These are phyloP conservation scores for Catharus ustulatus DNA, from an alignment of 2,797 vertebrate species.

Conservation along the genomic window DNA sequence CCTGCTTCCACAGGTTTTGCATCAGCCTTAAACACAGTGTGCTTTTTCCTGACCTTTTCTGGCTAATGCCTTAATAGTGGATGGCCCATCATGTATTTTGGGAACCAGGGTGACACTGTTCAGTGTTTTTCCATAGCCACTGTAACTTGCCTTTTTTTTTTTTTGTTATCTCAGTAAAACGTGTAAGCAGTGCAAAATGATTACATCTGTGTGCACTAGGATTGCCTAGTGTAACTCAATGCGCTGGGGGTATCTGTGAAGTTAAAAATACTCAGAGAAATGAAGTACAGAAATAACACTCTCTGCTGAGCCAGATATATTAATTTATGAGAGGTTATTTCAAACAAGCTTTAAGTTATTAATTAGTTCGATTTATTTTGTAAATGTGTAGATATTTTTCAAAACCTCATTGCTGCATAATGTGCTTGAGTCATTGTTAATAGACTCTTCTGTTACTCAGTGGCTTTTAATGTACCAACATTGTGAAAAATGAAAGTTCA, in stretches of 20 bases:
- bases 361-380: slow-evolving; percentile 8
- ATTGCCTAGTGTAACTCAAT: background rate
- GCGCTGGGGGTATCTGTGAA: background rate
- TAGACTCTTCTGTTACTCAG: background rate
- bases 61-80: background rate
- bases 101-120: background rate
- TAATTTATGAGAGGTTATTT: slow-evolving; percentile 8
- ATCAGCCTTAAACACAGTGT: background rate
- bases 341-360: slow-evolving; percentile 4
- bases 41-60: background rate
- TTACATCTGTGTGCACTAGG: background rate
- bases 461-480: background rate
- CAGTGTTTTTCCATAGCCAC: background rate
- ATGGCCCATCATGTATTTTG: background rate
- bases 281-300: background rate
- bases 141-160: background rate
- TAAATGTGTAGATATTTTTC: slow-evolving; percentile 41
- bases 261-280: background rate
- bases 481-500: slow-evolving; percentile 10
- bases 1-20: background rate
- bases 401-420: background rate
- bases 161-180: background rate
- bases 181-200: background rate
- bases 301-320: background rate
- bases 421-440: background rate